Evolutionary conservation across 2,797 vertebrate genomes (phyloP).

Genomic region (Chiroxiphia lanceolata): DNA sequence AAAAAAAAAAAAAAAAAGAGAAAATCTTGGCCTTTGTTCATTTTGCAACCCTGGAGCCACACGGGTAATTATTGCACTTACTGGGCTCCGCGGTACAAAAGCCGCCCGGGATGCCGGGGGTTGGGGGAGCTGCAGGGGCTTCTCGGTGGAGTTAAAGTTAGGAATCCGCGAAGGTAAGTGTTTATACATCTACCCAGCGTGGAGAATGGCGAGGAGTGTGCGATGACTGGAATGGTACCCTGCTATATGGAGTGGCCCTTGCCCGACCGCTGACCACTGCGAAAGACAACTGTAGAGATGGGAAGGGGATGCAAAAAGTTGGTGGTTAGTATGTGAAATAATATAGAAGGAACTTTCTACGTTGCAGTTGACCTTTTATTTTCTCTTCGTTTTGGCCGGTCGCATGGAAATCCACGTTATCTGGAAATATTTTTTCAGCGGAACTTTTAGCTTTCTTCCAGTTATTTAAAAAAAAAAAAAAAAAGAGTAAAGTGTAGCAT

Average conservation of each 20-base stretch:
- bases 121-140: conserved; percentile 8
- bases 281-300: background rate
- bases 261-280: background rate
- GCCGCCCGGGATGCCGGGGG: background rate
- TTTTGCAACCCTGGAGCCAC: conserved; percentile 74
- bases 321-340: background rate
- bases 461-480: background rate
- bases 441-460: conserved; percentile 30
- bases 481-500: background rate
- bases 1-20: background rate
- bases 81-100: background rate
- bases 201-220: background rate
- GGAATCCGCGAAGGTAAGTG: conserved; percentile 74
- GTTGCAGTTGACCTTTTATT: conserved; percentile 10
- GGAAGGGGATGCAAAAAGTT: background rate
- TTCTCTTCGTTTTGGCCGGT: conserved; percentile 29
- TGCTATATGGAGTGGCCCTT: background rate
- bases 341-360: background rate
- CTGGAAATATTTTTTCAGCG: conserved; percentile 10
- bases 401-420: conserved; percentile 28
- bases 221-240: background rate
- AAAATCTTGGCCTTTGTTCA: conserved; percentile 81
- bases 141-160: conserved; percentile 6
- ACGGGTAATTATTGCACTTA: conserved; percentile 74
- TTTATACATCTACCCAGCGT: background rate